Evolutionary conservation across 2,888 invertebrate species (phyloP).

Genomic region (Torymus aiolomorphi): DNA sequence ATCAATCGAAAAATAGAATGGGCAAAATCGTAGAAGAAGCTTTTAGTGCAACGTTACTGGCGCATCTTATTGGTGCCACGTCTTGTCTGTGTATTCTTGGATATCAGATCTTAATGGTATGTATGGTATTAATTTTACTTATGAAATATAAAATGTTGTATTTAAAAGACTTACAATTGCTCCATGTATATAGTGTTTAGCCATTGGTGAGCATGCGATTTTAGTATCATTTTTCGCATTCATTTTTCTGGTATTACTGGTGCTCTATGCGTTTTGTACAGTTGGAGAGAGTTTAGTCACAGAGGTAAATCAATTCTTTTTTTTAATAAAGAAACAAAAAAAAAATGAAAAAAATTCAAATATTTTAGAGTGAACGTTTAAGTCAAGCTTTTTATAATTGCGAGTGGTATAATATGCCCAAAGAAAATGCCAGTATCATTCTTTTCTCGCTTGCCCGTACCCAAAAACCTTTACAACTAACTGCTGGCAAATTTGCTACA

Average conservation of each 20-base stretch:
- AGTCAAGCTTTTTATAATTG: constrained; percentile 78
- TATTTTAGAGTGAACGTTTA: constrained; percentile 76
- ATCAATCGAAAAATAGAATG: constrained; percentile 57
- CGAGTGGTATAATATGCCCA: constrained; percentile 76
- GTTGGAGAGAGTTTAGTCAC: constrained; percentile 66
- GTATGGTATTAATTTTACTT: constrained; percentile 13
- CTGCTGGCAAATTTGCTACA: constrained; percentile 78
- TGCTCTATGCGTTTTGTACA: constrained; percentile 66
- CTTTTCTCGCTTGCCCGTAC: constrained; percentile 77
- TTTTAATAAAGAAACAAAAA: neutral
- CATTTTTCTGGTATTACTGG: constrained; percentile 64
- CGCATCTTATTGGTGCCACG: constrained; percentile 63
- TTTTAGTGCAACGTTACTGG: constrained; percentile 62
- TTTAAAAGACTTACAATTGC: neutral
- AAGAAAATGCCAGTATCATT: constrained; percentile 73
- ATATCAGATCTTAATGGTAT: constrained; percentile 64
- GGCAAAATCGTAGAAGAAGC: constrained; percentile 60
- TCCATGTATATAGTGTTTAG: no score
- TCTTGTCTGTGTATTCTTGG: constrained; percentile 64
- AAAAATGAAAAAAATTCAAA: neutral
- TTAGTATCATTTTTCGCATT: constrained; percentile 65
- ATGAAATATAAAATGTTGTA: neutral
- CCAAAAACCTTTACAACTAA: constrained; percentile 77
- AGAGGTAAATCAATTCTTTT: constrained; percentile 58
- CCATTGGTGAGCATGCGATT: constrained; percentile 63